These are phyloP conservation scores for Scytalopus superciliaris DNA, from an alignment of 2,113 vertebrate species.

Conservation along the genomic window DNA sequence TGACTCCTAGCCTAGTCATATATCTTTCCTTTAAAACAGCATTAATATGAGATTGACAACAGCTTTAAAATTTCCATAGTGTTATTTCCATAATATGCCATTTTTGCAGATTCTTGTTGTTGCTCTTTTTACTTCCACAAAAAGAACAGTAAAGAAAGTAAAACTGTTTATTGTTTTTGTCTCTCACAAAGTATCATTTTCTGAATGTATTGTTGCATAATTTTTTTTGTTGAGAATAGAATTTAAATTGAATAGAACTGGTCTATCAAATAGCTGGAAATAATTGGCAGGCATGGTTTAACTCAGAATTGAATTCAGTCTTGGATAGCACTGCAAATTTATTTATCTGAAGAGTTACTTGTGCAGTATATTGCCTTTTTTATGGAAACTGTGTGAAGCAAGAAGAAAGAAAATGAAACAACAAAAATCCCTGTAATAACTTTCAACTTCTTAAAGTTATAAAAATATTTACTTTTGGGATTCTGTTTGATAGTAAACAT, in stretches of 20 bases:
- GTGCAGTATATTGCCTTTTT: not conserved
- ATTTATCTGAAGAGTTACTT: slow-evolving; percentile 22
- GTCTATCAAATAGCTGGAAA: slow-evolving; percentile 3
- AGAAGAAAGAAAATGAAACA: slow-evolving; percentile 27
- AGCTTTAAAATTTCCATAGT: not conserved
- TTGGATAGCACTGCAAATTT: not conserved
- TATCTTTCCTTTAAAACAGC: not conserved
- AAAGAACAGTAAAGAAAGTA: not conserved
- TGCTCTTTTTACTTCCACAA: not conserved
- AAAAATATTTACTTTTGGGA: not conserved
- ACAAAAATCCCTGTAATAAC: not conserved
- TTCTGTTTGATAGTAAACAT: not conserved
- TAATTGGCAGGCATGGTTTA: slow-evolving; percentile 38
- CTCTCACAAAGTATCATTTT: not conserved
- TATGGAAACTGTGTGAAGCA: not conserved
- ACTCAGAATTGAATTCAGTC: slow-evolving; percentile 27
- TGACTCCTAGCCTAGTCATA: not conserved
- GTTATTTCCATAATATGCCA: not conserved
- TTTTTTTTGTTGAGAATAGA: not conserved
- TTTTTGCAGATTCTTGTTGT: not conserved
- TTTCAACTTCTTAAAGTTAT: not conserved
- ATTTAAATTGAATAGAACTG: slow-evolving; percentile 21
- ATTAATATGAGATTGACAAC: not conserved
- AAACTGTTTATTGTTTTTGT: not conserved
- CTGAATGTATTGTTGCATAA: not conserved